Conservation (phyloP, 2,888 invertebrate species). For the Heliconius sara region DNA sequence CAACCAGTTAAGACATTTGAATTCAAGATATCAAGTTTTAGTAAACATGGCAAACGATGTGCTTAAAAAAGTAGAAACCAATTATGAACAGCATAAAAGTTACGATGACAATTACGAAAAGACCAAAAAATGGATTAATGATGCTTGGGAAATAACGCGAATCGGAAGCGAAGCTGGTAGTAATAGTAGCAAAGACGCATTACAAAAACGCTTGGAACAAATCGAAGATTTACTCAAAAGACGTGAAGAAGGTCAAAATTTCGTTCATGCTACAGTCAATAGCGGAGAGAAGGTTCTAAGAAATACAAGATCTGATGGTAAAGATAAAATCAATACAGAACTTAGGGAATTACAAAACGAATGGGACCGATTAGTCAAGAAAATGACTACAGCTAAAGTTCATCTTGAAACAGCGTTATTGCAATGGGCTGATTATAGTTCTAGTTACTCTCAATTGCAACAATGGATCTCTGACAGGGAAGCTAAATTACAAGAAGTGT, state of each 20-base stretch:
- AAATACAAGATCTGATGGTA: constrained; percentile 94
- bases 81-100: constrained; percentile 92
- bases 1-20: constrained; percentile 92
- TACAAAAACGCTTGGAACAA: constrained; percentile 91
- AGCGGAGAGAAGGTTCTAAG: constrained; percentile 95
- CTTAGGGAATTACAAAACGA: constrained; percentile 95
- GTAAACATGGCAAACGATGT: constrained; percentile 95
- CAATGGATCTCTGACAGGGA: constrained; percentile 98
- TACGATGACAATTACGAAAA: constrained; percentile 90
- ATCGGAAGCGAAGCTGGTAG: constrained; percentile 91
- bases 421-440: constrained; percentile 98
- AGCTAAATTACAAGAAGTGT: constrained; percentile 94
- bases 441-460: constrained; percentile 94
- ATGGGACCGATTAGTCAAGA: constrained; percentile 95
- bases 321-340: constrained; percentile 93
- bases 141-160: constrained; percentile 92
- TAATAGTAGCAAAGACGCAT: constrained; percentile 90
- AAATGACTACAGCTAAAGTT: constrained; percentile 95
- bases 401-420: constrained; percentile 94
- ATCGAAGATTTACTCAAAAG: constrained; percentile 91
- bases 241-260: constrained; percentile 93
- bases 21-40: constrained; percentile 94
- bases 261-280: constrained; percentile 93
- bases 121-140: constrained; percentile 93
- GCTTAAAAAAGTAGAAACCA: constrained; percentile 94